Evolutionary conservation across 2,113 vertebrate species (phyloP), one percentile per base, ranked within the genome.

Genomic region (Charina bottae): DNA sequence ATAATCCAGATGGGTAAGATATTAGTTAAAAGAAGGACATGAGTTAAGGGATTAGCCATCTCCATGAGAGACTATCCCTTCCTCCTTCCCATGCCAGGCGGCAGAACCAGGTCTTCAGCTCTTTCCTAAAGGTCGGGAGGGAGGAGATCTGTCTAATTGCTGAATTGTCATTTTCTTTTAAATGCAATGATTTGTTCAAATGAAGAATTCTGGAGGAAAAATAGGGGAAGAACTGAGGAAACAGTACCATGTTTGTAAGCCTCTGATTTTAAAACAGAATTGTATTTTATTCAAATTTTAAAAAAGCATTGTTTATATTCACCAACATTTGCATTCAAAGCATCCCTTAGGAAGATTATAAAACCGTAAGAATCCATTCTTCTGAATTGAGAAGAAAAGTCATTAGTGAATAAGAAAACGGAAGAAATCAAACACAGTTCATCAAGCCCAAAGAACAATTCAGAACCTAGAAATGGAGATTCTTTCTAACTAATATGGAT

Each of bases 361-460:
- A 26, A 92, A 92, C 21, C 58, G 85, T 93, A 92, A 90, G 78
- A 89, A 93, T 84, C 68, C 91, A 62, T 17, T 85, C 15, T 88
- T 89, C 92, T 92, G 42, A 3, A 88, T 0, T 90, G n/a, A 26
- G 62, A n/a, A 24, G 53, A 1, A 94, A 90, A 11, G 64, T 6
- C 7, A 89, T 7, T 3, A 21, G 58, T 84, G 54, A 91, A 93
- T 84, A 85, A 88, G 55, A 83, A 91, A 92, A 24, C 62, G 33
- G 15, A 56, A 56, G 24, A 84, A 83, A 54, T 83, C 46, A 83
- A 93, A 42, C 68, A 89, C 12, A 89, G 53, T 88, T 72, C 56
- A 37, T 89, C 56, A 64, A 64, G 56, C 87, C 46, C 62, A 62
- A 92, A 89, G 46, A 49, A 64, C n/a, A 84, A 92, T 62, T 37